These are phyloP conservation scores for Chunga burmeisteri DNA, from an alignment of 2,113 vertebrate species.

Conservation along the genomic window DNA sequence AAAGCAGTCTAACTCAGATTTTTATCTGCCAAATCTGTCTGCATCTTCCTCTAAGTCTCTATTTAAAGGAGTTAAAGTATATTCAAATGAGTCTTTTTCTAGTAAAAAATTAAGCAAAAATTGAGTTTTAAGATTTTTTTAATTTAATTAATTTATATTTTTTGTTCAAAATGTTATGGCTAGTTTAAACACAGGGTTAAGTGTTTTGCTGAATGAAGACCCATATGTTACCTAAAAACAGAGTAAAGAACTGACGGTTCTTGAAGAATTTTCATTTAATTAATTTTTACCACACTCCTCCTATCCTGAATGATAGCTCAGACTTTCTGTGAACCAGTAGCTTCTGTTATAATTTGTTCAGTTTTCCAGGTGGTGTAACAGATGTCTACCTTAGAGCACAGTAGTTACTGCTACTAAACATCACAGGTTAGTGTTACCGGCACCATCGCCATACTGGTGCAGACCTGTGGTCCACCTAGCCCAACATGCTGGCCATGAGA, in stretches of 20 bases:
- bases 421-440: neutral
- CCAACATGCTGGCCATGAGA: neutral
- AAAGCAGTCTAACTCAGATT: neutral
- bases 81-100: neutral
- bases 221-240: neutral
- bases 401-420: neutral
- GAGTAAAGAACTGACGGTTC: neutral
- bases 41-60: neutral
- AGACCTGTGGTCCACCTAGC: neutral
- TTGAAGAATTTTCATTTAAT: neutral
- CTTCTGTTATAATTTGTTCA: neutral
- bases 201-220: neutral
- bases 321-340: neutral
- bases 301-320: neutral
- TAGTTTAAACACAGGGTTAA: neutral
- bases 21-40: neutral
- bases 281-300: neutral
- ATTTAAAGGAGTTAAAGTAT: neutral
- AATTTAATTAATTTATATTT: neutral
- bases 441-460: neutral
- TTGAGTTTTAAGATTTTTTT: neutral
- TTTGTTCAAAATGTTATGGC: neutral
- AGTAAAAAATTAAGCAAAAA: neutral
- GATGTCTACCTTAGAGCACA: neutral
- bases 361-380: neutral